Conservation (phyloP, 92 coral and sea anemone genomes). For the Zoanthus sociatus region DNA sequence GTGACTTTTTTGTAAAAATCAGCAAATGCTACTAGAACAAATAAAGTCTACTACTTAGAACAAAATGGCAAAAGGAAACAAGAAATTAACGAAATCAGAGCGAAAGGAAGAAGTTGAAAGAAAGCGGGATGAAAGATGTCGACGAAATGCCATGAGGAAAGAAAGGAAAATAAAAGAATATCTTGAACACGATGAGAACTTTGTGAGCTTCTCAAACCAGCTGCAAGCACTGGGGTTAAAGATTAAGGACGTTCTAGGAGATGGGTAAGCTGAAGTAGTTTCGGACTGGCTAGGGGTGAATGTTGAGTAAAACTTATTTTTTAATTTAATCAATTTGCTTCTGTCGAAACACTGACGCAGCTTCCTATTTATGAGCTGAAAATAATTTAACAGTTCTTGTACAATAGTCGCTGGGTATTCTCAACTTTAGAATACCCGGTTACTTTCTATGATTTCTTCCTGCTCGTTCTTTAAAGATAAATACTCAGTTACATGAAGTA, state of each 20-base stretch:
- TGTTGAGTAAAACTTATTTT: background rate
- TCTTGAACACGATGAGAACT: slow-evolving; percentile 89
- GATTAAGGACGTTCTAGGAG: slow-evolving; percentile 93
- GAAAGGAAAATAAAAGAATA: slow-evolving; percentile 83
- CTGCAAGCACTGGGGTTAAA: slow-evolving; percentile 83
- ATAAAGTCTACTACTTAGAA: background rate
- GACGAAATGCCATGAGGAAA: slow-evolving; percentile 81
- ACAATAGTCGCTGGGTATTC: no score
- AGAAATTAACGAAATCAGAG: slow-evolving; percentile 63
- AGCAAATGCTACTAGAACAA: background rate
- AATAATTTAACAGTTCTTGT: no score
- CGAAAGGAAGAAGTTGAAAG: slow-evolving; percentile 79
- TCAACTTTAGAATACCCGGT: no score
- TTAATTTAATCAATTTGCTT: background rate
- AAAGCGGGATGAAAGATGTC: slow-evolving; percentile 85
- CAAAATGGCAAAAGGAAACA: slow-evolving; percentile 40
- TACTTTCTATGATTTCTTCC: no score
- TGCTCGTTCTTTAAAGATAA: no score
- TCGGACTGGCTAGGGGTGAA: background rate
- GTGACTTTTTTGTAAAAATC: background rate
- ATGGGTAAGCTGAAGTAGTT: slow-evolving; percentile 76
- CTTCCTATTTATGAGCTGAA: no score
- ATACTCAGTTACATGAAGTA: no score
- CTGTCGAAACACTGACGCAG: background rate
- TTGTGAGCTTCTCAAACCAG: slow-evolving; percentile 89